Percentiles rank a stretch among this genome's conserved stretches.
These are phyloP conservation scores for Bombus confusus DNA, from an alignment of 1,140 invertebrate genomes.

Conservation along the genomic window DNA sequence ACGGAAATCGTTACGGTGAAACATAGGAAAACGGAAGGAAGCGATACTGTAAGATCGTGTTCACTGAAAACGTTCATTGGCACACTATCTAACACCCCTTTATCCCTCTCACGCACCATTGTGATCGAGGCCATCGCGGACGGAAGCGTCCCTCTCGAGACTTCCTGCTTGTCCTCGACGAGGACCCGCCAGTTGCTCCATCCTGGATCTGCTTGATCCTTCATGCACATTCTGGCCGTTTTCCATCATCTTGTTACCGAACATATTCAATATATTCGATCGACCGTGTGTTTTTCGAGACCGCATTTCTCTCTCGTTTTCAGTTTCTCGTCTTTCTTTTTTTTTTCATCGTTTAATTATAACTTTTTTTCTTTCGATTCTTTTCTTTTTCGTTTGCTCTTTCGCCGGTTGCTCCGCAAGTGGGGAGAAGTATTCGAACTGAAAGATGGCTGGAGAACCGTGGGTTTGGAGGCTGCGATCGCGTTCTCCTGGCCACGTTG, in stretches of 20 bases:
- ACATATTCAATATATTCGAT: constrained; percentile 33
- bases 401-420: constrained; percentile 4
- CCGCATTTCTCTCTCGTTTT: neutral
- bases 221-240: constrained; percentile 53
- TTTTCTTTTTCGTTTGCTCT: neutral
- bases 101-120: constrained; percentile 66
- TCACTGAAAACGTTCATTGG: constrained; percentile 19
- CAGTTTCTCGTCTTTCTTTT: constrained; percentile 11
- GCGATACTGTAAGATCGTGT: constrained; percentile 4
- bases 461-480: constrained; percentile 20
- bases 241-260: constrained; percentile 46
- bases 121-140: constrained; percentile 63
- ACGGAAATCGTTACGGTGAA: neutral
- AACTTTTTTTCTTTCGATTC: constrained; percentile 13
- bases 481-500: constrained; percentile 62
- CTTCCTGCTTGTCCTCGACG: constrained; percentile 69
- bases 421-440: constrained; percentile 11
- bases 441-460: constrained; percentile 19
- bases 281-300: constrained; percentile 4
- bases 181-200: constrained; percentile 65
- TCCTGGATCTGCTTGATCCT: constrained; percentile 60
- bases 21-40: constrained; percentile 36
- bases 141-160: constrained; percentile 70
- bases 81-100: constrained; percentile 57
- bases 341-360: neutral